Evolutionary conservation across 2,888 invertebrate genomes (phyloP).

Genomic region (Synergus umbraculus): DNA sequence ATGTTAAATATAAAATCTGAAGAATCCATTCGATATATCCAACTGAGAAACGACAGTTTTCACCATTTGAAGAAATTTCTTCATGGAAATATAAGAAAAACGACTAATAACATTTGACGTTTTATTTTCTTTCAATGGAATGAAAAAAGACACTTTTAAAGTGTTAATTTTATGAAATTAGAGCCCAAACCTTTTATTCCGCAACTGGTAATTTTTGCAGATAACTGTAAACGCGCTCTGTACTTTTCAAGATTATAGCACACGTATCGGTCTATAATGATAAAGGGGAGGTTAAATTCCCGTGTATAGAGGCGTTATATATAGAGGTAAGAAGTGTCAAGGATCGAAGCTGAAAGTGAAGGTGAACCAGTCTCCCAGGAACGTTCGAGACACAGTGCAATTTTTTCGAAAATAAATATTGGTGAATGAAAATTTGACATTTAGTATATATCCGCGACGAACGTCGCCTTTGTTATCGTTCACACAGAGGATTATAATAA

Average conservation of each 20-base stretch:
- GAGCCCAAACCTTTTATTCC: not conserved
- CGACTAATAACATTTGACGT: too few relatives aligned
- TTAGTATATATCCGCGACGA: slow-evolving; percentile 10
- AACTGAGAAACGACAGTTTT: not conserved
- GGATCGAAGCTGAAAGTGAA: slow-evolving; percentile 37
- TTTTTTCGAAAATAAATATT: slow-evolving; percentile 18
- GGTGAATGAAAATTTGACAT: slow-evolving; percentile 31
- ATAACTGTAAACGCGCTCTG: slow-evolving; percentile 12
- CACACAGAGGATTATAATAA: slow-evolving; percentile 22
- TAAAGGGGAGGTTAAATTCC: slow-evolving; percentile 21
- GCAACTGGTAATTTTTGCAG: slow-evolving; percentile 16
- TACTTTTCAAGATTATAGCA: slow-evolving; percentile 21
- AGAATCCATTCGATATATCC: not conserved
- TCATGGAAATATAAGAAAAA: not conserved
- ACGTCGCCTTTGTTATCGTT: slow-evolving; percentile 21
- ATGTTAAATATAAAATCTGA: not conserved
- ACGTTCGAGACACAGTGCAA: slow-evolving; percentile 7
- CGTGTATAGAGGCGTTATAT: slow-evolving; percentile 19
- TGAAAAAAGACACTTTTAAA: not conserved
- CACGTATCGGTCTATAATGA: slow-evolving; percentile 24
- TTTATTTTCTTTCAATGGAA: too few relatives aligned
- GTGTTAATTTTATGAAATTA: slow-evolving; percentile 9
- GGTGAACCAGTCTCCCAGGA: slow-evolving; percentile 24
- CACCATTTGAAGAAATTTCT: not conserved
- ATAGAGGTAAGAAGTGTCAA: slow-evolving; percentile 31